phyloP scores from a whole-genome alignment of 1,140 invertebrate genomes.

The Scaptodrosophila lebanonensis region DNA sequence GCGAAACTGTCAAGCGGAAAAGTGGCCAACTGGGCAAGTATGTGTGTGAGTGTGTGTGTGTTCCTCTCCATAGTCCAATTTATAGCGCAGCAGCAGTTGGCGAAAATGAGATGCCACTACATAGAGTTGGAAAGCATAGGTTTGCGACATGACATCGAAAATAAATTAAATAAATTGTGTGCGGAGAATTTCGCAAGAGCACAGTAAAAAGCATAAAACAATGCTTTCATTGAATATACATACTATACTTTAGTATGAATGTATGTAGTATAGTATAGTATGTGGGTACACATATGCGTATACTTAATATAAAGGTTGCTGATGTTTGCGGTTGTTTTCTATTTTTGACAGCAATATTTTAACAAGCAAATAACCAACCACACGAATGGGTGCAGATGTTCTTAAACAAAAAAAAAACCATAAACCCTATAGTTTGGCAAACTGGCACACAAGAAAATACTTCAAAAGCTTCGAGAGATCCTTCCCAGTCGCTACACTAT shows the following conservation, averaged over 20 bases:
- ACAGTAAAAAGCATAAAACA: constrained; percentile 35
- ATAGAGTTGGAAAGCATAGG: constrained; percentile 43
- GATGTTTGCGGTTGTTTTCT: too few relatives aligned
- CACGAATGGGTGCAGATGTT: too few relatives aligned
- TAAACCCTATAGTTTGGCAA: too few relatives aligned
- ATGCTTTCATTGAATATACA: constrained; percentile 20
- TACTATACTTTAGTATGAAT: too few relatives aligned
- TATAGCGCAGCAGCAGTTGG: constrained; percentile 19
- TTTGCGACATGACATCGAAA: constrained; percentile 57
- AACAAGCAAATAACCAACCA: too few relatives aligned
- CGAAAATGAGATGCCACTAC: constrained; percentile 48
- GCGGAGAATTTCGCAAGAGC: constrained; percentile 55
- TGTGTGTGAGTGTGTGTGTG: constrained; percentile 22
- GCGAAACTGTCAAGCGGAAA: constrained; percentile 40
- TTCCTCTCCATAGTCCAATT: constrained; percentile 24
- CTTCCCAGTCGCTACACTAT: too few relatives aligned
- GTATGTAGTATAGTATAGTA: constrained; percentile 15
- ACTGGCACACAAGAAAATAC: too few relatives aligned
- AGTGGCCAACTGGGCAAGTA: too few relatives aligned
- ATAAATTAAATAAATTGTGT: constrained; percentile 68
- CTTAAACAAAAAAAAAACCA: too few relatives aligned
- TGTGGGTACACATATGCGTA: not conserved
- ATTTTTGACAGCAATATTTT: too few relatives aligned
- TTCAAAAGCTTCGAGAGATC: too few relatives aligned
- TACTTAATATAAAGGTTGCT: too few relatives aligned